Evolutionary conservation across 1,140 invertebrate species (phyloP).

Genomic region (Riptortus pedestris): DNA sequence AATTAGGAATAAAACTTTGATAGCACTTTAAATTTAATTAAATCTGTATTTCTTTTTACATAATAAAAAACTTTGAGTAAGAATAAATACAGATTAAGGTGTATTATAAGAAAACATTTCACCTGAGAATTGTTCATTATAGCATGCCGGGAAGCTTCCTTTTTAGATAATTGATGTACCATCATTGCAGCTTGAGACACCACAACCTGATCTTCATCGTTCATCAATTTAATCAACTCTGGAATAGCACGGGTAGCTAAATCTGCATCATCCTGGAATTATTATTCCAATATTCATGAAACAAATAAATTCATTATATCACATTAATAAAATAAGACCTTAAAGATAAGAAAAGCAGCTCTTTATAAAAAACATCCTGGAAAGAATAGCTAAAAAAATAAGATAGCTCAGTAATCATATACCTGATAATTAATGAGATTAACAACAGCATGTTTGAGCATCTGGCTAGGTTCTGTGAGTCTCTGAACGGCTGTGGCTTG

Average conservation of each 20-base stretch:
- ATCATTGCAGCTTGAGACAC: conserved; percentile 97
- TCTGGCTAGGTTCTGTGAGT: conserved; percentile 89
- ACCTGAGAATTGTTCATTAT: conserved; percentile 91
- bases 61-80: neutral
- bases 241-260: conserved; percentile 93
- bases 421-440: conserved; percentile 97
- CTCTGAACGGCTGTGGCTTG: conserved; percentile 93
- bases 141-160: conserved; percentile 95
- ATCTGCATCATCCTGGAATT: conserved; percentile 91
- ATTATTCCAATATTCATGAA: conserved; percentile 17
- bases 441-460: conserved; percentile 93
- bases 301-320: neutral
- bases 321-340: too few species aligned
- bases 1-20: neutral
- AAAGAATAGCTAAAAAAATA: too few species aligned
- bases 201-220: conserved; percentile 95
- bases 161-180: conserved; percentile 96
- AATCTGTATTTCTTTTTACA: neutral
- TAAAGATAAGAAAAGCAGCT: too few species aligned
- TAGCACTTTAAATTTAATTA: neutral
- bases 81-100: too few species aligned
- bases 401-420: too few species aligned
- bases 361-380: too few species aligned
- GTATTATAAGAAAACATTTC: too few species aligned
- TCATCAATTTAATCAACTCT: conserved; percentile 91